Evolutionary conservation across 2,888 invertebrate species (phyloP).

Genomic region (Protophormia terraenovae): DNA sequence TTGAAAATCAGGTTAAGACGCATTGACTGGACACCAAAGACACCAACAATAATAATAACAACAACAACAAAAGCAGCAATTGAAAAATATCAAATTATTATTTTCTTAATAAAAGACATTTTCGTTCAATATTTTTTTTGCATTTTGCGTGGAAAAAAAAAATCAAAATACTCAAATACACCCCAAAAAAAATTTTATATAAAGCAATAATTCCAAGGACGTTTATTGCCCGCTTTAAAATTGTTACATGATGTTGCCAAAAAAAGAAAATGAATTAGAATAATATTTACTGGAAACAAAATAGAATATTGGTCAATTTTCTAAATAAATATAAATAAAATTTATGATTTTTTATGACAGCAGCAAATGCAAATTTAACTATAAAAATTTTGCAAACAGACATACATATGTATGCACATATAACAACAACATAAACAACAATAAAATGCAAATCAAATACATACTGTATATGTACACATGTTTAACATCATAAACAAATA

Average conservation of each 20-base stretch:
- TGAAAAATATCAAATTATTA: neutral
- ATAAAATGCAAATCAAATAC: neutral
- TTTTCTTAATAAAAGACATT: constrained; percentile 6
- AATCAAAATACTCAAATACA: constrained; percentile 4
- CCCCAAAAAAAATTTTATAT: neutral
- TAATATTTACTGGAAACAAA: neutral
- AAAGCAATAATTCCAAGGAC: constrained; percentile 58
- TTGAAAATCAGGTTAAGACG: constrained; percentile 62
- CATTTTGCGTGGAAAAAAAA: neutral
- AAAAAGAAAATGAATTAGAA: constrained; percentile 2
- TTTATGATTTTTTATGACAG: constrained; percentile 54
- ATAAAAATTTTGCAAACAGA: neutral
- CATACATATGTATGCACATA: neutral
- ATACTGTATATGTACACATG: neutral
- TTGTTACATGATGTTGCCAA: constrained; percentile 51
- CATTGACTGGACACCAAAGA: constrained; percentile 49
- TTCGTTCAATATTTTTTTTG: constrained; percentile 29
- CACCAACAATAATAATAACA: constrained; percentile 4
- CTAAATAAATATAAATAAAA: constrained; percentile 28
- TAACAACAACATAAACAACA: neutral
- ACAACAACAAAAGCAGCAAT: constrained; percentile 6
- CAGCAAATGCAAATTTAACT: constrained; percentile 43
- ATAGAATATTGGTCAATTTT: neutral
- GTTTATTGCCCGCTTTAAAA: constrained; percentile 58
- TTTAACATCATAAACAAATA: constrained; percentile 41